Conservation (phyloP, 2,888 invertebrate species). For the Cactoblastis cactorum region DNA sequence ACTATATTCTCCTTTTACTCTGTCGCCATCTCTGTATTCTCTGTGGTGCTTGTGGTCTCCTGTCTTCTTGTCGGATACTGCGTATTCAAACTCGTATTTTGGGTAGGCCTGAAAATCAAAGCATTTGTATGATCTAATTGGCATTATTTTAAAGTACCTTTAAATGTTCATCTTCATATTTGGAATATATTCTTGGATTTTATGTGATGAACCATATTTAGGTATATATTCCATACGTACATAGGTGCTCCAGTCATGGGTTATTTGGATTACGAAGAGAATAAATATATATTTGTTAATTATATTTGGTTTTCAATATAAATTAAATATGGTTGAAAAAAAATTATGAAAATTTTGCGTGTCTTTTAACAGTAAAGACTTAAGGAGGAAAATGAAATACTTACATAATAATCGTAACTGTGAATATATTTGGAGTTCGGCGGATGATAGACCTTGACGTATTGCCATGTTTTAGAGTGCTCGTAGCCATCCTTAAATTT, state of each 20-base stretch:
- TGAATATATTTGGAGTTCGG: slow-evolving; percentile 41
- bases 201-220: no score
- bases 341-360: no score
- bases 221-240: no score
- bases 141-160: not conserved
- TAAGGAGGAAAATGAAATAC: slow-evolving; percentile 30
- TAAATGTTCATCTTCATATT: no score
- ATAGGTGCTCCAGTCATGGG: no score
- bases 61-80: slow-evolving; percentile 78
- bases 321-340: no score
- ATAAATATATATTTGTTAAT: no score
- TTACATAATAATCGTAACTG: slow-evolving; percentile 56
- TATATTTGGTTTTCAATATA: no score
- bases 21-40: slow-evolving; percentile 76
- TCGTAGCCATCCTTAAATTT: slow-evolving; percentile 26
- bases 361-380: no score
- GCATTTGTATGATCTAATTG: not conserved
- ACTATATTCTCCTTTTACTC: slow-evolving; percentile 78
- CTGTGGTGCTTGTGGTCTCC: slow-evolving; percentile 78
- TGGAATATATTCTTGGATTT: no score
- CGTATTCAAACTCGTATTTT: slow-evolving; percentile 80
- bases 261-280: no score
- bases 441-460: slow-evolving; percentile 54
- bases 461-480: slow-evolving; percentile 48
- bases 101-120: slow-evolving; percentile 61